These are phyloP conservation scores for Aix galericulata DNA, from an alignment of 2,113 vertebrate species.

Conservation along the genomic window DNA sequence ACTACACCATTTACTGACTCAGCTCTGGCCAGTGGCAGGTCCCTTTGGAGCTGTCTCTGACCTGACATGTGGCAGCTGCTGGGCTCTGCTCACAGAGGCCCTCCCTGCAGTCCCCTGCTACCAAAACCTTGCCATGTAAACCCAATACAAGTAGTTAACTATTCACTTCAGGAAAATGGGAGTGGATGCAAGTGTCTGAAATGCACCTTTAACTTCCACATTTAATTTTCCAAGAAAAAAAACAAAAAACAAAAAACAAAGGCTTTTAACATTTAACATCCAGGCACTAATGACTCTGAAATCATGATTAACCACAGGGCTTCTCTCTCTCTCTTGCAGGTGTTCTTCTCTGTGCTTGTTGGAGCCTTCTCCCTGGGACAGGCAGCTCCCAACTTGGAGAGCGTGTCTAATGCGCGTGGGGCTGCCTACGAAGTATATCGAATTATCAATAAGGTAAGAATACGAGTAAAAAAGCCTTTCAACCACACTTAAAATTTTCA, in stretches of 20 bases:
- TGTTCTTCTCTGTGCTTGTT: conserved; percentile 81
- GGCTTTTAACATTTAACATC: not conserved
- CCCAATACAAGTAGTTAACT: not conserved
- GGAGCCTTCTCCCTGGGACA: conserved; percentile 81
- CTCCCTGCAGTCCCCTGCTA: too few species aligned
- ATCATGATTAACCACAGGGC: not conserved
- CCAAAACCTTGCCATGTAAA: too few species aligned
- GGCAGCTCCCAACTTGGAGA: conserved; percentile 81
- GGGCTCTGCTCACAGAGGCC: too few species aligned
- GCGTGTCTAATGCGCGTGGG: conserved; percentile 80
- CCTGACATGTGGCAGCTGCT: too few species aligned
- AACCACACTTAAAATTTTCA: not conserved
- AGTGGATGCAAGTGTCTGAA: not conserved
- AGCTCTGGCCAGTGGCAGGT: too few species aligned
- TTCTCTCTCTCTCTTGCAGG: conserved; percentile 39
- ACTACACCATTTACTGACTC: too few species aligned
- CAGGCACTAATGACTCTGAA: not conserved
- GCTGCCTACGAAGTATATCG: conserved; percentile 84
- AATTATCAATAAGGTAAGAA: conserved; percentile 80
- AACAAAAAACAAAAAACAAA: not conserved
- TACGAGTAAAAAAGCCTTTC: not conserved
- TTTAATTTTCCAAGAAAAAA: not conserved
- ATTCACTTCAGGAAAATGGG: not conserved
- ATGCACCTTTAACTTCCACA: not conserved
- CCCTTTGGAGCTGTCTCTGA: too few species aligned